Conservation (phyloP, 1,140 invertebrate species). For the Cephus cinctus region DNA sequence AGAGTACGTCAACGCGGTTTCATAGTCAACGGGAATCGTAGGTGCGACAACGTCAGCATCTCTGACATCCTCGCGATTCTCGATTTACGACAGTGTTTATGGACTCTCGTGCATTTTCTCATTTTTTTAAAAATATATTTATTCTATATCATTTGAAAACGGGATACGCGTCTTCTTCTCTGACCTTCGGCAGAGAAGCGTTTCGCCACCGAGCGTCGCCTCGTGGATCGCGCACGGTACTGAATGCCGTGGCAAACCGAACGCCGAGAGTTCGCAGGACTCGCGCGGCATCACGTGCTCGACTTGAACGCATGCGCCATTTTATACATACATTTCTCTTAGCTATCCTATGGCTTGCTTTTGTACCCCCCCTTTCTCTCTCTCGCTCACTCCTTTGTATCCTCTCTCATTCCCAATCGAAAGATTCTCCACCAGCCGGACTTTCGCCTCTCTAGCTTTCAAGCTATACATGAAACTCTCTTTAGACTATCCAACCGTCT, state of each 20-base stretch:
- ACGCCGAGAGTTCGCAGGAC: conserved; percentile 39
- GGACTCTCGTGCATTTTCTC: no score
- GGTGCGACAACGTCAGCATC: no score
- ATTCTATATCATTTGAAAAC: no score
- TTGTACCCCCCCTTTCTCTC: conserved; percentile 1
- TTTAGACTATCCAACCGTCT: no score
- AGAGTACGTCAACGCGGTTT: no score
- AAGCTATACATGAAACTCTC: no score
- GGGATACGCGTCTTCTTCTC: no score
- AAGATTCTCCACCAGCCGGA: conserved; percentile 3
- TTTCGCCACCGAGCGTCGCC: conserved; percentile 35
- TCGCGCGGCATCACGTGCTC: conserved; percentile 51
- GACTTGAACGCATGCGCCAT: conserved; percentile 49
- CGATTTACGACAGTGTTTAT: no score
- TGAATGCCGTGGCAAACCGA: conserved; percentile 43
- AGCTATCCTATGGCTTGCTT: background rate
- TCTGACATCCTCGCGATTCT: no score
- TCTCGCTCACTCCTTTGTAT: background rate
- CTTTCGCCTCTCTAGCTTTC: conserved; percentile 3
- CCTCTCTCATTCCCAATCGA: conserved; percentile 9
- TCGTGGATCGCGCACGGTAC: conserved; percentile 48
- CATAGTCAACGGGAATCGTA: no score
- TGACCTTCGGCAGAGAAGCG: no score
- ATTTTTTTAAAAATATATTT: no score
- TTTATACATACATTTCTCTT: conserved; percentile 26